Conservation (phyloP, 2,888 invertebrate species). For the Beris chalybata region DNA sequence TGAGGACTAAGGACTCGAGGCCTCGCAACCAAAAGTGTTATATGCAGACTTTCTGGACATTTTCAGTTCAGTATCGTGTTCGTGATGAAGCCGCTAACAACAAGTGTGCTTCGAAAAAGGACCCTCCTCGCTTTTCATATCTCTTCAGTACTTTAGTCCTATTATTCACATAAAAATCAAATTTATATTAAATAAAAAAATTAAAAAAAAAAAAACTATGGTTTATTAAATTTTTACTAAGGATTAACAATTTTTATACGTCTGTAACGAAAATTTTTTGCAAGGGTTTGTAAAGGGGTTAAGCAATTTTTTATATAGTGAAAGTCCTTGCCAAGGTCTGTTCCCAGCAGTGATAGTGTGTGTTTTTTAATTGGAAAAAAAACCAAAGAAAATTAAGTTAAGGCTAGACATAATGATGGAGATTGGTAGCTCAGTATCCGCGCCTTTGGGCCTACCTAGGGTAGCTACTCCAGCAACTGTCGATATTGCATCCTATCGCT, state of each 20-base stretch:
- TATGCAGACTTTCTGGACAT: conserved; percentile 38
- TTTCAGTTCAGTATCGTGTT: conserved; percentile 38
- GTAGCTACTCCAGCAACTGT: conserved; percentile 27
- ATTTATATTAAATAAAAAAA: conserved; percentile 3
- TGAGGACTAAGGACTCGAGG: conserved; percentile 24
- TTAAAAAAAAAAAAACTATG: conserved; percentile 23
- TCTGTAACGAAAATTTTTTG: conserved; percentile 19
- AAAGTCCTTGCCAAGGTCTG: neutral
- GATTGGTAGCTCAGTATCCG: conserved; percentile 24
- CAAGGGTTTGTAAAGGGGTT: conserved; percentile 4
- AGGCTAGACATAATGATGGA: conserved; percentile 24
- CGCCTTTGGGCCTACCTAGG: conserved; percentile 22
- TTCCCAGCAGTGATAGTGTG: too few relatives aligned
- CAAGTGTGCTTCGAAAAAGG: conserved; percentile 37
- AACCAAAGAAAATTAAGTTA: neutral
- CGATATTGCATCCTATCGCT: conserved; percentile 34
- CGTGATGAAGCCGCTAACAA: conserved; percentile 41
- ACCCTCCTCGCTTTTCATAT: conserved; percentile 39
- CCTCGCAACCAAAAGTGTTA: conserved; percentile 31
- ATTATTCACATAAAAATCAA: conserved; percentile 5
- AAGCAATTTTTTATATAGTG: conserved; percentile 7
- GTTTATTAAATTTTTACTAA: conserved; percentile 27
- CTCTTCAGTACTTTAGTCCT: conserved; percentile 27
- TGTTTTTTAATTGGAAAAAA: too few relatives aligned
- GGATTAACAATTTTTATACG: conserved; percentile 20